A percentile compares a stretch with the other conserved stretches of the same genome.
Evolutionary conservation across 2,888 invertebrate genomes (phyloP).

Genomic region (Alcis repandata): DNA sequence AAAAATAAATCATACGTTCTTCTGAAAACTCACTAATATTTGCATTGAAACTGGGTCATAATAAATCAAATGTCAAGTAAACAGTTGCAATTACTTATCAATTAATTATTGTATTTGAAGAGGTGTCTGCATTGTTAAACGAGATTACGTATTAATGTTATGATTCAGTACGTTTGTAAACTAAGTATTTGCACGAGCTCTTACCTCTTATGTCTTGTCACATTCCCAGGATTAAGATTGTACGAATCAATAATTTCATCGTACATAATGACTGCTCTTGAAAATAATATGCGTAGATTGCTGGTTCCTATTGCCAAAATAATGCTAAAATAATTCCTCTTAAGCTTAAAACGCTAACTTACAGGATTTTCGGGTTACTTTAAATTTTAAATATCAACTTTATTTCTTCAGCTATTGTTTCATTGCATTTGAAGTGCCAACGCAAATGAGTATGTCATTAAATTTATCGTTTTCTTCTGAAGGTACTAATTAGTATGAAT

Average conservation of each 20-base stretch:
- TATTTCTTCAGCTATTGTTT: background rate
- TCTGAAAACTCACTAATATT: background rate
- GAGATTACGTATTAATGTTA: slow-evolving; percentile 33
- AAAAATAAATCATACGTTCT: background rate
- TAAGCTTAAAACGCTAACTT: background rate
- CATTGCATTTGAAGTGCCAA: background rate
- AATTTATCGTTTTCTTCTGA: slow-evolving; percentile 36
- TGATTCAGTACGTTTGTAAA: slow-evolving; percentile 33
- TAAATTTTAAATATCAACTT: background rate
- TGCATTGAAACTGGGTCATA: slow-evolving; percentile 33
- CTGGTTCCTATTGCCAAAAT: too few species aligned
- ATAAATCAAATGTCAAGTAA: slow-evolving; percentile 18
- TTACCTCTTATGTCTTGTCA: slow-evolving; percentile 21
- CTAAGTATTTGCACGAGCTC: slow-evolving; percentile 18
- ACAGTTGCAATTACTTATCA: slow-evolving; percentile 34
- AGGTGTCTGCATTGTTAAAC: slow-evolving; percentile 29
- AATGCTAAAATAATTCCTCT: background rate
- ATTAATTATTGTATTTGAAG: slow-evolving; percentile 37
- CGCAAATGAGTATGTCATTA: slow-evolving; percentile 14
- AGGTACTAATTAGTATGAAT: slow-evolving; percentile 23
- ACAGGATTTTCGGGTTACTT: background rate
- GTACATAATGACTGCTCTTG: background rate
- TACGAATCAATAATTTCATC: slow-evolving; percentile 2
- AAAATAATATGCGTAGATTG: too few species aligned
- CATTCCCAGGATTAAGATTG: slow-evolving; percentile 7